A percentile compares a stretch with the other conserved stretches of the same genome.
Conservation (phyloP, 2,797 vertebrate species). For the Sebastes iracundus region DNA sequence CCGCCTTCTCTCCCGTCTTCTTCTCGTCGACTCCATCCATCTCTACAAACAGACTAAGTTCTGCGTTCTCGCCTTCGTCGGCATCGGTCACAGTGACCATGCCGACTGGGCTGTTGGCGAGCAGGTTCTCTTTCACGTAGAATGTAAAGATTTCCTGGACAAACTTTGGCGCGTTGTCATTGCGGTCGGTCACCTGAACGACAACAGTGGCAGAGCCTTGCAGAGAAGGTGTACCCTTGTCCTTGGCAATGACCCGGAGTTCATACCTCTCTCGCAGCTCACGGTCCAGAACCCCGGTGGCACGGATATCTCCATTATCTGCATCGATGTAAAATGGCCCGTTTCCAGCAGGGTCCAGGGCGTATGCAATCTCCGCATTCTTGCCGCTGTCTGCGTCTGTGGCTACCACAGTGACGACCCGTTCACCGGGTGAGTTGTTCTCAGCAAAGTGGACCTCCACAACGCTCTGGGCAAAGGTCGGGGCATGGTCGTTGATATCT, state of each 20-base stretch:
- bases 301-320: constrained; percentile 91
- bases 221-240: constrained; percentile 90
- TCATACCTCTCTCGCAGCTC: constrained; percentile 91
- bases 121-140: constrained; percentile 96
- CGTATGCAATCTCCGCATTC: constrained; percentile 93
- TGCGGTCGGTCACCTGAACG: constrained; percentile 92
- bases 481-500: constrained; percentile 96
- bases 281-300: constrained; percentile 88
- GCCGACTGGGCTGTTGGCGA: constrained; percentile 95
- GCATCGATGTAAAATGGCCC: constrained; percentile 92
- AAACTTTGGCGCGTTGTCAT: constrained; percentile 96
- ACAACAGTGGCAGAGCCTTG: constrained; percentile 92
- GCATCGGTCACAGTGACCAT: constrained; percentile 98
- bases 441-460: constrained; percentile 94
- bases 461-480: constrained; percentile 88
- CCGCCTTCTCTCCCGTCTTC: constrained; percentile 54
- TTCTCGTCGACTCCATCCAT: constrained; percentile 78
- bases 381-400: constrained; percentile 93
- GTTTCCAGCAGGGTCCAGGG: constrained; percentile 84
- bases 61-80: constrained; percentile 92
- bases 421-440: constrained; percentile 92
- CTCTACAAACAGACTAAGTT: constrained; percentile 92
- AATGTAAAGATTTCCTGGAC: constrained; percentile 97
- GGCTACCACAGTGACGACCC: constrained; percentile 91
- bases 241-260: constrained; percentile 90